Conservation (phyloP, 1,140 invertebrate species). For the Zaprionus taronus region DNA sequence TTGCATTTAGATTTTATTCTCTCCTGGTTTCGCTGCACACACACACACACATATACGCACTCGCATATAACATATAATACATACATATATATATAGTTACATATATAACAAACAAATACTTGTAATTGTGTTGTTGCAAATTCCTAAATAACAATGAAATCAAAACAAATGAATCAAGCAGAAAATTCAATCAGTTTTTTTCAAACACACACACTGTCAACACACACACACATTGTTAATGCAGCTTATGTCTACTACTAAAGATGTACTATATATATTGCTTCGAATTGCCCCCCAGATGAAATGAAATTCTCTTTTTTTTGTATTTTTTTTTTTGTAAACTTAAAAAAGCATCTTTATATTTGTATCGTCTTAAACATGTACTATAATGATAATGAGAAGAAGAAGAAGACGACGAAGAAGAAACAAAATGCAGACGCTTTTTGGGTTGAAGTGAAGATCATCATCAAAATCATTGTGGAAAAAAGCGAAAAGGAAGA, state of each 20-base stretch:
- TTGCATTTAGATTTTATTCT: constrained; percentile 38
- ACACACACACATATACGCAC: constrained; percentile 13
- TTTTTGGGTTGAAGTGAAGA: constrained; percentile 27
- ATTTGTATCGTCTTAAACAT: constrained; percentile 46
- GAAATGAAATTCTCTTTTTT: constrained; percentile 9
- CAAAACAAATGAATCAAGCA: constrained; percentile 16
- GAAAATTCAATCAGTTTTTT: constrained; percentile 38
- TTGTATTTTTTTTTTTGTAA: constrained; percentile 12
- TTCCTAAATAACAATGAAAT: constrained; percentile 20
- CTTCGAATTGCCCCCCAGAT: constrained; percentile 5
- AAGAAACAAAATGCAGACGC: background rate
- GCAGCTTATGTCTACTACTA: constrained; percentile 31
- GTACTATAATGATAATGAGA: constrained; percentile 33
- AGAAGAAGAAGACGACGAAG: background rate
- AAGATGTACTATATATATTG: constrained; percentile 43
- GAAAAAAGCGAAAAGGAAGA: background rate
- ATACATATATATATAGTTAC: constrained; percentile 14
- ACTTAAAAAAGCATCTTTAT: constrained; percentile 37
- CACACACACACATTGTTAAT: constrained; percentile 39
- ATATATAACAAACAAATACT: constrained; percentile 10
- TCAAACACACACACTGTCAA: constrained; percentile 22
- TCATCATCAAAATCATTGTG: background rate
- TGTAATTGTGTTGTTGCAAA: constrained; percentile 31
- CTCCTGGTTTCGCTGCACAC: constrained; percentile 23
- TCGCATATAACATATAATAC: background rate